phyloP scores from a whole-genome alignment of 2,888 invertebrate species.

The Pristionchus arcanus region DNA sequence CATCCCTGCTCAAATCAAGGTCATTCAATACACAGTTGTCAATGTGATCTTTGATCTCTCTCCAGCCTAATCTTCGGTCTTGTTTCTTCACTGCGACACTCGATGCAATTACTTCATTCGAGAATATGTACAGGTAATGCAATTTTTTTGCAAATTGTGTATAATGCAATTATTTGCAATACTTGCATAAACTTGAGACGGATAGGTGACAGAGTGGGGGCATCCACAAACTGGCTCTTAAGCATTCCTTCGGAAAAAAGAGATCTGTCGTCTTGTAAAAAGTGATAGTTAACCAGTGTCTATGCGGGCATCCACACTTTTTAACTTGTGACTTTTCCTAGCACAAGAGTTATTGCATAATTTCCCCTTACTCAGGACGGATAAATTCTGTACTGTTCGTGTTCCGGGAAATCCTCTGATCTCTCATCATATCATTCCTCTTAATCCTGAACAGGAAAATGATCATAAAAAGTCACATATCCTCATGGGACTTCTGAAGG shows the following conservation, averaged over 20 bases:
- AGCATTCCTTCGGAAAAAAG: no score
- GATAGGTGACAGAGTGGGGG: no score
- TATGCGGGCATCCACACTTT: no score
- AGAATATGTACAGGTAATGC: slow-evolving; percentile 46
- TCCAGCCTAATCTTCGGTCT: slow-evolving; percentile 7
- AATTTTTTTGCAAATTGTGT: no score
- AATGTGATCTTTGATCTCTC: background rate
- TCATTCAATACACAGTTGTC: background rate
- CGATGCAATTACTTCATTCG: background rate
- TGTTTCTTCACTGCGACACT: slow-evolving; percentile 51
- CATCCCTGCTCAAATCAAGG: slow-evolving; percentile 27
- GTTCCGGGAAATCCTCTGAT: slow-evolving; percentile 46
- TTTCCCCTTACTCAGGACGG: background rate
- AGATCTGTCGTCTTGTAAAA: no score
- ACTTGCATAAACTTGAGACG: no score
- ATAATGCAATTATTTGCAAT: background rate
- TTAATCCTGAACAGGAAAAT: background rate
- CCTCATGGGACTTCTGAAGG: slow-evolving; percentile 14
- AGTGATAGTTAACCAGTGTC: no score
- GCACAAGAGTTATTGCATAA: no score
- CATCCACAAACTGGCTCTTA: no score
- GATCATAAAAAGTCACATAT: background rate
- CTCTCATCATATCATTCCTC: slow-evolving; percentile 28
- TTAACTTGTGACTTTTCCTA: no score
- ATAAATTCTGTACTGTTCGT: background rate